phyloP scores from a whole-genome alignment of 1,140 invertebrate species.

The Asobara japonica region DNA sequence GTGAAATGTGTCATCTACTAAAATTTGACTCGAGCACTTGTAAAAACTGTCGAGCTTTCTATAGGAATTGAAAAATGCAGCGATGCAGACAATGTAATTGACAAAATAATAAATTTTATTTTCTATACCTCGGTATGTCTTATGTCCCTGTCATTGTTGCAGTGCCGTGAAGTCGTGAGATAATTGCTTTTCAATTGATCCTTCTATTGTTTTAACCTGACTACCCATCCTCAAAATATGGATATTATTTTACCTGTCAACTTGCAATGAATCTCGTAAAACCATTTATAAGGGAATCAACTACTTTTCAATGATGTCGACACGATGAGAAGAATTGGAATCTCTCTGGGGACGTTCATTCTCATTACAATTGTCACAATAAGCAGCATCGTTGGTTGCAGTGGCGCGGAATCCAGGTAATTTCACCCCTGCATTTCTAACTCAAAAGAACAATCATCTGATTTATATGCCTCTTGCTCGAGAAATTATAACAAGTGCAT shows the following conservation, averaged over 20 bases:
- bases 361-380: background rate
- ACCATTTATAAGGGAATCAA: background rate
- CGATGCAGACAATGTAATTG: background rate
- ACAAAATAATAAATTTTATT: conserved; percentile 23
- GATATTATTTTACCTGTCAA: background rate
- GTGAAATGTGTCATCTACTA: too few relatives aligned
- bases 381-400: background rate
- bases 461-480: too few relatives aligned
- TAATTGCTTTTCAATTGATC: background rate
- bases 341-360: background rate
- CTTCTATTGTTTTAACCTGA: background rate
- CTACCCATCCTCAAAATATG: background rate
- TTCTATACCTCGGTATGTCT: background rate
- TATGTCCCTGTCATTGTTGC: background rate
- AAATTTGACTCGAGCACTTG: background rate
- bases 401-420: background rate
- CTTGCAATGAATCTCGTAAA: background rate
- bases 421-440: too few relatives aligned
- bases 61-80: background rate
- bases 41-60: conserved; percentile 19
- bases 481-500: too few relatives aligned
- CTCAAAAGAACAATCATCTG: too few relatives aligned
- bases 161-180: background rate
- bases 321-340: conserved; percentile 1
- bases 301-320: background rate